A percentile compares a stretch with the other conserved stretches of the same genome.
These are phyloP conservation scores for Miichthys miiuy DNA, from an alignment of 2,797 vertebrate genomes.

Conservation along the genomic window DNA sequence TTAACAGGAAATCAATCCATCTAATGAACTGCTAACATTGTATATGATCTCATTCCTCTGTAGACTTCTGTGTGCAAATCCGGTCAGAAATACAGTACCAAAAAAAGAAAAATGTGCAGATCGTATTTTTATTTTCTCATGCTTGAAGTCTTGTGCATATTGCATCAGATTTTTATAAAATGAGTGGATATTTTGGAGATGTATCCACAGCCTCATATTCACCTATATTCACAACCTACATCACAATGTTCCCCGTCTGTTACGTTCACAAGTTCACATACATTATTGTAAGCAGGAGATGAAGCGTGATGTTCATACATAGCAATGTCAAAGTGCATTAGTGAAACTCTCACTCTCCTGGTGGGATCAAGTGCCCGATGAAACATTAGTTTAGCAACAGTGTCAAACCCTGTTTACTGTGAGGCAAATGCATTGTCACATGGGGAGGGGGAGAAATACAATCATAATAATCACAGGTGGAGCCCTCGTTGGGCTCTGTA, in stretches of 20 bases:
- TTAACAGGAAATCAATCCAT: constrained; percentile 53
- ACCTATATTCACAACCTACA: constrained; percentile 10
- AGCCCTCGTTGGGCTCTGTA: constrained; percentile 7
- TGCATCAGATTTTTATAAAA: constrained; percentile 3
- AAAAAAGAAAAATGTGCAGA: not conserved
- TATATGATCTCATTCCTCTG: constrained; percentile 43
- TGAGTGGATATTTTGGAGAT: not conserved
- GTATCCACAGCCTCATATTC: not conserved
- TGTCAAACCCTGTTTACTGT: constrained; percentile 73
- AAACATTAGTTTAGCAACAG: constrained; percentile 80
- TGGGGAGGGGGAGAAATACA: constrained; percentile 38
- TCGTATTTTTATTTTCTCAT: not conserved
- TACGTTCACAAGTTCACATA: constrained; percentile 67
- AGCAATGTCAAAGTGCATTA: constrained; percentile 73
- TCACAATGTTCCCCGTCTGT: constrained; percentile 20
- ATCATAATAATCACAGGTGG: constrained; percentile 40
- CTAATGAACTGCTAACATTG: constrained; percentile 38
- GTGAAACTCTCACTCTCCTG: constrained; percentile 67
- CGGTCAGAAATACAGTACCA: not conserved
- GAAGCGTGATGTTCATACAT: constrained; percentile 65
- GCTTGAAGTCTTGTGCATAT: not conserved
- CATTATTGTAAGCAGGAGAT: constrained; percentile 68
- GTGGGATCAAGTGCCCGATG: constrained; percentile 59
- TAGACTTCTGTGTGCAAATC: not conserved
- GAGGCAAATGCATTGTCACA: constrained; percentile 47